These are phyloP conservation scores for Petaurus breviceps DNA, from an alignment of 2,113 vertebrate species.

Conservation along the genomic window DNA sequence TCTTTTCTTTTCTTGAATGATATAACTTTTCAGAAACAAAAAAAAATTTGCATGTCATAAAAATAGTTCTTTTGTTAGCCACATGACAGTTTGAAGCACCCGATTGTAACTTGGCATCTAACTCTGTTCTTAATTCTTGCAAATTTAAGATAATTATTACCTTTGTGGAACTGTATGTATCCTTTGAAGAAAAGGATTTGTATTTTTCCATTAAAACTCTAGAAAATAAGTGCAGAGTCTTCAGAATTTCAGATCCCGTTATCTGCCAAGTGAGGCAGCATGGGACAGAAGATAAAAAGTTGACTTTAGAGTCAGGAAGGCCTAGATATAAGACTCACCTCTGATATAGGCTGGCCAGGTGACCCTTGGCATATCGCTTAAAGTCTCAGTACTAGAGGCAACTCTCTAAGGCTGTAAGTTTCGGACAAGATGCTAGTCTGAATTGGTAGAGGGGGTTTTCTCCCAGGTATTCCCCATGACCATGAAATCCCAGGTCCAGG, in stretches of 20 bases:
- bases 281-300: neutral
- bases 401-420: neutral
- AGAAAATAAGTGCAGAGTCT: slow-evolving; percentile 66
- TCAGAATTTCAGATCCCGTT: slow-evolving; percentile 58
- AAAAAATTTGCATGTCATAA: slow-evolving; percentile 58
- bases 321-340: neutral
- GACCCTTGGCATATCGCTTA: neutral
- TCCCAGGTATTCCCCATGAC: neutral
- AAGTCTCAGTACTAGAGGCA: neutral
- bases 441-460: neutral
- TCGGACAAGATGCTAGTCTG: neutral
- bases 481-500: neutral
- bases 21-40: slow-evolving; percentile 67
- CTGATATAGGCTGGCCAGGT: neutral
- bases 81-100: slow-evolving; percentile 77
- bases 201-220: slow-evolving; percentile 69
- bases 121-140: slow-evolving; percentile 71
- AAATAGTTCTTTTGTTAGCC: slow-evolving; percentile 76
- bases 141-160: slow-evolving; percentile 80
- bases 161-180: slow-evolving; percentile 56
- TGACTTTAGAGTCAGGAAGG: neutral
- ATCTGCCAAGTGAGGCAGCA: slow-evolving; percentile 47
- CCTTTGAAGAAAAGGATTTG: slow-evolving; percentile 56
- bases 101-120: slow-evolving; percentile 68
- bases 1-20: slow-evolving; percentile 48